Base-by-base conservation (phyloP, 2,888 invertebrate genomes). In the Pediacus dermestoides region DNA sequence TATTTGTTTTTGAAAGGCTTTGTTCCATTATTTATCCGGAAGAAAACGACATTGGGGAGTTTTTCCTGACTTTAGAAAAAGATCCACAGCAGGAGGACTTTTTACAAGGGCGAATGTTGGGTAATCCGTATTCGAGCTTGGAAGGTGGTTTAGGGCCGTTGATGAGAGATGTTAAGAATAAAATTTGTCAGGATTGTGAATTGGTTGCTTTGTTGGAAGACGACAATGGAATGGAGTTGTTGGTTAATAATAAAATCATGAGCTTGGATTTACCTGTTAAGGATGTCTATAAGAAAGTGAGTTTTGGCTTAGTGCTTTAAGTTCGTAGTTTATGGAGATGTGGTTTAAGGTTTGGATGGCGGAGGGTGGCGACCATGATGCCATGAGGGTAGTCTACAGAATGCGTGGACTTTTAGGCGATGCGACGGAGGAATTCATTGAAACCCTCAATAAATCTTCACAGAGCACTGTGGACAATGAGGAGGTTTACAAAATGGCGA, bases 71-170 rank as follows among this genome's bases (percentile, higher is more conserved):
- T 0, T 74, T 99, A 3, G 97, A 97, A 64, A 99, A 99, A 65
- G 99, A 99, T 73, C 90, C 95, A 1, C 96, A 96, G 58, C 97
- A 99, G 61, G 99, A 99, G 70, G 97, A 99, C 73, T 99, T 96
- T 71, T 76, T 99, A 54, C 93, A 93, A 73, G 85, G 94, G 4
- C 82, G 96, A 21, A 97, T 97, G 96, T 74, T 95, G 55, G 96
- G 96, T 32, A 99, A 97, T 74, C 97, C 97, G 0, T 99, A 97
- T 72, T 92, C 91, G 38, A 92, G 91, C 16, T 76, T 83, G 16
- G 97, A 97, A 64, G 83, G 88, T 0, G 96, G 95, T 4, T 78
- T 99, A 56, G 97, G 97, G 0, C 97, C 97, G 0, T 72, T 96
- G 7, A 97, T 99, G 97, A 78, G 97, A 22, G 95, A 99, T 67